These are phyloP conservation scores for Carabus problematicus DNA, from an alignment of 2,888 invertebrate species.

Conservation along the genomic window DNA sequence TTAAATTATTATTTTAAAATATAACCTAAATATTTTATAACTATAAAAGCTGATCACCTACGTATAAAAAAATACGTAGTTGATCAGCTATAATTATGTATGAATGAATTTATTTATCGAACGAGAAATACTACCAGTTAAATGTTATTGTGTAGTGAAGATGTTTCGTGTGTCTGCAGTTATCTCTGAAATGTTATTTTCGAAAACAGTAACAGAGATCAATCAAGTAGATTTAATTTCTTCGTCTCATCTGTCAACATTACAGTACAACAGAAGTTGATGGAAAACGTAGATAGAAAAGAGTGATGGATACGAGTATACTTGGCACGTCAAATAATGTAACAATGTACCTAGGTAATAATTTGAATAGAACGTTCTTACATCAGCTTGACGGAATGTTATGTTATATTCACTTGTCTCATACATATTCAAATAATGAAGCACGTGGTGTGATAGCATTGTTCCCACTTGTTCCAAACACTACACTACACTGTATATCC, in stretches of 20 bases:
- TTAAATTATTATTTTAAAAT: no score
- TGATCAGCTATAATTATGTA: no score
- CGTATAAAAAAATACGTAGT: no score
- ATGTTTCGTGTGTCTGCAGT: no score
- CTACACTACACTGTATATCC: constrained; percentile 9
- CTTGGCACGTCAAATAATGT: background rate
- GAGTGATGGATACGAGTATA: background rate
- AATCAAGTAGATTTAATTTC: constrained; percentile 41
- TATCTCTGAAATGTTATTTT: no score
- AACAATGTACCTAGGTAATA: constrained; percentile 10
- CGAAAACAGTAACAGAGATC: constrained; percentile 10
- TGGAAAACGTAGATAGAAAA: constrained; percentile 19
- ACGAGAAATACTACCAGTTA: no score
- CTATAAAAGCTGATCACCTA: no score
- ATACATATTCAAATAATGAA: constrained; percentile 37
- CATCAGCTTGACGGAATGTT: background rate
- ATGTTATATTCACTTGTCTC: constrained; percentile 32
- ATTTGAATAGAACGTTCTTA: constrained; percentile 25
- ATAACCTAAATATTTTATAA: no score
- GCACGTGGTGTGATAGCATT: constrained; percentile 26
- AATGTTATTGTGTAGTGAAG: no score
- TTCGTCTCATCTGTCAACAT: constrained; percentile 33
- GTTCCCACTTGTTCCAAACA: constrained; percentile 22
- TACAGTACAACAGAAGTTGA: constrained; percentile 19
- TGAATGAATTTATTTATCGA: no score